Base-by-base conservation (phyloP, 1,140 invertebrate species). In the Atopsyche davidsoni region DNA sequence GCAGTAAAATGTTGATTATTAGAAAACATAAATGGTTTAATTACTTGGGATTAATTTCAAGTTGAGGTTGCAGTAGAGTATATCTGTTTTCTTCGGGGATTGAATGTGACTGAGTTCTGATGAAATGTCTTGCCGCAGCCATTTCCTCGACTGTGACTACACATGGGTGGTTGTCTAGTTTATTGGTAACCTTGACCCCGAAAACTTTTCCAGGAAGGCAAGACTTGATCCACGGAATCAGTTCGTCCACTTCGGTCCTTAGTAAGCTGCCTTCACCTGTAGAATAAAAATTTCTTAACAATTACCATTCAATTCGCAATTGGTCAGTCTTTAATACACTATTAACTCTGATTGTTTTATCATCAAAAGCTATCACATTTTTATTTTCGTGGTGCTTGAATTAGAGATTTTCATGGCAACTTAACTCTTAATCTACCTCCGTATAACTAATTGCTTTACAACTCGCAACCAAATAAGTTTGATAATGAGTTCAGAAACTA, bases 111-210 rank as follows among this genome's bases (percentile, higher is more conserved):
- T 94, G 89, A 3, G 92, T 93, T 38, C 87, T 79, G 46, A 98
- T 84, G 61, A 98, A 96, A 68, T 98, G 94, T 51, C 95, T 73
- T 0, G 93, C 93, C 7, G 91, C 88, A 1, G 89, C 92, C 92
- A 98, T 96, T 69, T 98, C 93, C 60, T 91, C 86, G 1, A 96
- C 89, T 1, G 92, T 95, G 0, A 98, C 80, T 1, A 96, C 86
- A 67, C 92, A 96, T 0, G 95, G 94, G 75, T 98, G 92, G 1
- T 80, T 79, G 48, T 90, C 89, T 13, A 97, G 68, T 24, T 87
- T 80, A 19, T 82, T 81, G 1, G 92, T 97, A 1, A 88, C 80
- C 68, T 86, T 87, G 2, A 93, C 83, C 38, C 83, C 81, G 19
- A 81, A 76, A 1, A 91, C 89, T 73, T 89, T 91, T 1, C 85